Evolutionary conservation across 2,797 vertebrate species (phyloP), one percentile per base, ranked within the genome.

Genomic region (Poecilia wingei): DNA sequence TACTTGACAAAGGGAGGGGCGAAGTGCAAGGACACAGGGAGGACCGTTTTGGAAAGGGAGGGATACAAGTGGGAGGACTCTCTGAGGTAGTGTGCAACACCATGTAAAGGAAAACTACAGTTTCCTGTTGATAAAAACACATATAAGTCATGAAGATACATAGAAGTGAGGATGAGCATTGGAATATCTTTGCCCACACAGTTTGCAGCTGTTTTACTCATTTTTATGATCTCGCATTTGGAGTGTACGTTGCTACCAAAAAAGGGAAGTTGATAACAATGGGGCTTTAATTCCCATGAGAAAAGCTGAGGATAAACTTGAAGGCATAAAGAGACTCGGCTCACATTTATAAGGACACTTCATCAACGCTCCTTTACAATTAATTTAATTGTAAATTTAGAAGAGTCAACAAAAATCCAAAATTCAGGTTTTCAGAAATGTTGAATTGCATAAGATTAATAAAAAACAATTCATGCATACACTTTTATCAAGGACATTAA

Each of bases 1-100:
- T 89, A 93, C 94, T 94, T 93, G 93, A 95, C 85, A 84, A 88
- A 94, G 90, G 95, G 95, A 91, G 91, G 93, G 82, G 89, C 88
- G 16, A 78, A 75, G 68, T 84, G 78, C 45, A 72, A 77, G 77
- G 78, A 84, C 79, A 75, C 3, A 43, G 86, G 80, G 83, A 91
- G 83, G 84, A 77, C 75, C 22, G 46, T 41, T 59, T 9, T 59
- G 55, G 79, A 76, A 69, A 76, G 84, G 85, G 84, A 86, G 86
- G 85, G 79, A 43, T 73, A 47, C 41, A 82, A 61, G 79, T 53
- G 49, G 77, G 78, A 77, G 59, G 69, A 46, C 18, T 49, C 53
- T 8, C 57, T 68, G 49, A 76, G 39, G 84, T 18, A 59, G 20
- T 1, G 55, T 74, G 76, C 78, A 47, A 77, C 72, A 78, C 81